phyloP scores from a whole-genome alignment of 2,888 invertebrate species.

The Spisula subtruncata region DNA sequence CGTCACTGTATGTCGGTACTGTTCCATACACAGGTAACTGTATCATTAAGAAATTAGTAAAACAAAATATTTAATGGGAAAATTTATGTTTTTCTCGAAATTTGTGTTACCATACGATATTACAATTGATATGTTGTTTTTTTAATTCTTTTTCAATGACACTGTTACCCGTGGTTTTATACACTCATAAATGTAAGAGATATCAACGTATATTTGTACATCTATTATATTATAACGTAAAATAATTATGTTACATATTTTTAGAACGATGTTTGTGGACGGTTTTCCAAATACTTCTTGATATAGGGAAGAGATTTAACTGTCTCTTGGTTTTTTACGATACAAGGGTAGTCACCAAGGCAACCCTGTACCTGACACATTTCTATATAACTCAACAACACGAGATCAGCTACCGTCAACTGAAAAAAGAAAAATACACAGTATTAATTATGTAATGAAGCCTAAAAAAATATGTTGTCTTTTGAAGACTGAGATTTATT shows the following conservation, averaged over 20 bases:
- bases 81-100: too few relatives aligned
- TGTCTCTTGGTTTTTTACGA: background rate
- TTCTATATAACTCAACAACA: conserved; percentile 14
- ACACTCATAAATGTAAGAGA: background rate
- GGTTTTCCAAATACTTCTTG: background rate
- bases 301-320: background rate
- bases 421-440: conserved; percentile 28
- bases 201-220: background rate
- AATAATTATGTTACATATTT: too few relatives aligned
- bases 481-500: too few relatives aligned
- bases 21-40: too few relatives aligned
- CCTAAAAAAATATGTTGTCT: too few relatives aligned
- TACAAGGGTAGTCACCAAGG: background rate
- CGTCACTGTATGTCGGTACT: background rate
- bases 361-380: background rate
- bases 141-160: too few relatives aligned
- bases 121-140: too few relatives aligned
- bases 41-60: too few relatives aligned
- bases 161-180: too few relatives aligned
- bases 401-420: conserved; percentile 60
- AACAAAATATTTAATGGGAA: too few relatives aligned
- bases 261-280: background rate
- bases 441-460: background rate
- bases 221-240: background rate
- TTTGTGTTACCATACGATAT: too few relatives aligned